Evolutionary conservation across 2,797 vertebrate genomes (phyloP).

Genomic region (Neostethus bicornis): DNA sequence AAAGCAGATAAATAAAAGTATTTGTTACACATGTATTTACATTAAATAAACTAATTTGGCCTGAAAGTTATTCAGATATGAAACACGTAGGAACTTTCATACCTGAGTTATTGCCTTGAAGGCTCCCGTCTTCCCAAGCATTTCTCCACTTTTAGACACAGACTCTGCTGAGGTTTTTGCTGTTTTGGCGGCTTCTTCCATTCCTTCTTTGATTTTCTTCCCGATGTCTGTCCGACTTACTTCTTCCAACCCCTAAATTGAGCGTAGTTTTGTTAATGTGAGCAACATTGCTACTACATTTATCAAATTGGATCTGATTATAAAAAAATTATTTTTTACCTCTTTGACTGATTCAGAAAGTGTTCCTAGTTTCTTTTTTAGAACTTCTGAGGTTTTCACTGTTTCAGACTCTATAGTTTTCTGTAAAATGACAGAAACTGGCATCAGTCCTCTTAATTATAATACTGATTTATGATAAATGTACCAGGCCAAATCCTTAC

Average conservation of each 20-base stretch:
- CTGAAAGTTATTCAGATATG: background rate
- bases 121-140: slow-evolving; percentile 88
- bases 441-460: background rate
- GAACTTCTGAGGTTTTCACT: slow-evolving; percentile 88
- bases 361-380: slow-evolving; percentile 89
- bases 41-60: no score
- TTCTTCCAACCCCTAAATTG: slow-evolving; percentile 88
- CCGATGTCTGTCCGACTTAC: slow-evolving; percentile 91
- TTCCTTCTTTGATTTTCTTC: slow-evolving; percentile 92
- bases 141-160: slow-evolving; percentile 90
- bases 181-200: slow-evolving; percentile 93
- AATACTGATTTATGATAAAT: background rate
- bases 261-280: background rate
- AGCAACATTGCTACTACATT: background rate
- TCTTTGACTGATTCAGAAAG: slow-evolving; percentile 91
- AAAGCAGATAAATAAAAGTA: slow-evolving; percentile 9
- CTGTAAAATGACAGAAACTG: slow-evolving; percentile 58
- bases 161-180: slow-evolving; percentile 93
- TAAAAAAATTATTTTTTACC: slow-evolving; percentile 65
- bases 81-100: background rate
- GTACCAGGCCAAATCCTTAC: slow-evolving; percentile 72
- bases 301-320: background rate
- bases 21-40: background rate
- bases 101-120: slow-evolving; percentile 96
- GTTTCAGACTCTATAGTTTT: slow-evolving; percentile 98